These are phyloP conservation scores for Nannobrachium achirus DNA, from an alignment of 2,113 vertebrate species.

Conservation along the genomic window DNA sequence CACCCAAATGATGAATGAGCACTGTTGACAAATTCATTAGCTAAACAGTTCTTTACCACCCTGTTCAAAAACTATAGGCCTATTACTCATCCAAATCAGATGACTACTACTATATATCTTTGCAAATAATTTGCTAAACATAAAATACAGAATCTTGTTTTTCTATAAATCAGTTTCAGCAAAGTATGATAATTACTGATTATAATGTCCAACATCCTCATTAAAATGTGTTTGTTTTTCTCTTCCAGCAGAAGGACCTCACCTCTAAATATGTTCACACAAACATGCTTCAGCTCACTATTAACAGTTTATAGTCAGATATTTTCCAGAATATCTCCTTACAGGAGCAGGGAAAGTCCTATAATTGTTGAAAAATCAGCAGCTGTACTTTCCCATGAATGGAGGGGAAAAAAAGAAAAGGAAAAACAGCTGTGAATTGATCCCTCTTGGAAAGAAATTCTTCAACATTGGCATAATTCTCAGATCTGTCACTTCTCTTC, in stretches of 20 bases:
- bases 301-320: conserved; percentile 42
- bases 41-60: too few relatives aligned
- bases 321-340: conserved; percentile 56
- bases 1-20: too few relatives aligned
- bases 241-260: conserved; percentile 49
- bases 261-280: conserved; percentile 63
- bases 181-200: too few relatives aligned
- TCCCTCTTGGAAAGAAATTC: neutral
- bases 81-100: too few relatives aligned
- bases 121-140: too few relatives aligned
- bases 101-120: too few relatives aligned
- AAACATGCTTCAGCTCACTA: conserved; percentile 55
- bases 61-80: too few relatives aligned
- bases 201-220: conserved; percentile 30
- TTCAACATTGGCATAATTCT: neutral
- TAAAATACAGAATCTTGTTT: too few relatives aligned
- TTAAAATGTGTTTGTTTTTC: conserved; percentile 40
- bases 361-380: conserved; percentile 11
- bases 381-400: conserved; percentile 30
- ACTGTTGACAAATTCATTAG: too few relatives aligned
- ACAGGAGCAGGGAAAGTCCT: conserved; percentile 39
- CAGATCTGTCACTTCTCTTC: neutral
- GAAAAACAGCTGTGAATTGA: neutral
- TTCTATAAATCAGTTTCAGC: too few relatives aligned
- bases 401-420: neutral